These are phyloP conservation scores for Ochropleura leucogaster DNA, from an alignment of 2,888 invertebrate genomes.

Conservation along the genomic window DNA sequence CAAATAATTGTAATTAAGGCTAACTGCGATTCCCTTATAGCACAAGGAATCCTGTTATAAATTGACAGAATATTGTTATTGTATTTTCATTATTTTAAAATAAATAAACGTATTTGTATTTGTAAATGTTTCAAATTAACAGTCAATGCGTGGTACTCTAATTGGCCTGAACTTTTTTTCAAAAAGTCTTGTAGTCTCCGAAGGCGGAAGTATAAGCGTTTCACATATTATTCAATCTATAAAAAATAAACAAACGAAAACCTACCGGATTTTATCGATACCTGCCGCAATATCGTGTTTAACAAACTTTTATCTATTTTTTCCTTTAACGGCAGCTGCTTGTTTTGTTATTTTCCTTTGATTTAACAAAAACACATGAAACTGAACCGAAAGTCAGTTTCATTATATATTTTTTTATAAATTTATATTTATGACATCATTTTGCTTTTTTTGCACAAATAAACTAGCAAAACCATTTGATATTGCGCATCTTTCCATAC, in stretches of 20 bases:
- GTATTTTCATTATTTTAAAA: no score
- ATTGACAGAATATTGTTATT: no score
- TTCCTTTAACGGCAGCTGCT: background rate
- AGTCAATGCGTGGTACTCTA: constrained; percentile 1
- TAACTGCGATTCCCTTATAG: no score
- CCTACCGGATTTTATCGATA: background rate
- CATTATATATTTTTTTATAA: background rate
- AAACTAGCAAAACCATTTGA: background rate
- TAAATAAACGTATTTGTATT: no score
- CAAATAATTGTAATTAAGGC: no score
- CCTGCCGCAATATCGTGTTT: background rate
- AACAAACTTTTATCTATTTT: background rate
- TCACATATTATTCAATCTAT: background rate
- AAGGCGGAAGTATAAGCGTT: background rate
- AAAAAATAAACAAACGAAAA: constrained; percentile 2
- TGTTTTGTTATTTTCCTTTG: background rate
- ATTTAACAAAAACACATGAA: background rate
- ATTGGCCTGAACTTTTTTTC: constrained; percentile 17
- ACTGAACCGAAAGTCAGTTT: no score
- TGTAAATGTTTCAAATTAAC: constrained; percentile 15
- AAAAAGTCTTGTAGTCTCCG: background rate
- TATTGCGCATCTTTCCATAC: background rate
- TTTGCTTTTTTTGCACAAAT: background rate
- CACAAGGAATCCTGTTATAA: no score
- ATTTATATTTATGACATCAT: background rate